phyloP scores from a whole-genome alignment of 2,113 vertebrate species.

The Paradoxurus hermaphroditus region DNA sequence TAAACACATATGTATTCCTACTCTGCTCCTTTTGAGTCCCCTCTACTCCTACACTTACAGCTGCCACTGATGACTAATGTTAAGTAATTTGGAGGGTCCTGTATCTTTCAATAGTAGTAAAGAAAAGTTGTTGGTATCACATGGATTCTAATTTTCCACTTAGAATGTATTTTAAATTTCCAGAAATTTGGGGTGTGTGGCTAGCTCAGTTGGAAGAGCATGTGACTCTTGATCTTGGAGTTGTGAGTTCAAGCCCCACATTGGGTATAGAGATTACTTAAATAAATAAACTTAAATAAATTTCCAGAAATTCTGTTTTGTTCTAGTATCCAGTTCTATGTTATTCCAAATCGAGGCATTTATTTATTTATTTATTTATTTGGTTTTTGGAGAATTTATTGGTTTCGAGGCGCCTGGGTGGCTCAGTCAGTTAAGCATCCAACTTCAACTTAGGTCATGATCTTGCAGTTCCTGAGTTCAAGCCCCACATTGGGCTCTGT shows the following conservation, averaged over 20 bases:
- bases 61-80: conserved; percentile 23
- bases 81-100: background rate
- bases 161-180: conserved; percentile 41
- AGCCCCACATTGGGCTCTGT: too few relatives aligned
- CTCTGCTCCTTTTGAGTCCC: background rate
- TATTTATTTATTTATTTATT: background rate
- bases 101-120: conserved; percentile 38
- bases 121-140: conserved; percentile 28
- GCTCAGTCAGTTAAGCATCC: too few relatives aligned
- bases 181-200: background rate
- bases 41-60: conserved; percentile 11
- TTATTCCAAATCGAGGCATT: background rate
- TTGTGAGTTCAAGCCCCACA: background rate
- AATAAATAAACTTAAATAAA: background rate
- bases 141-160: conserved; percentile 34
- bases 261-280: background rate
- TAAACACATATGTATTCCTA: background rate
- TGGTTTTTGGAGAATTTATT: too few relatives aligned
- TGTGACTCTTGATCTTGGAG: background rate
- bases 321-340: background rate
- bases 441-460: too few relatives aligned
- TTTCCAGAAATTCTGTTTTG: conserved; percentile 24
- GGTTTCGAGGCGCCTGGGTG: too few relatives aligned
- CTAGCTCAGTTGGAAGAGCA: background rate
- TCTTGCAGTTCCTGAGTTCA: too few relatives aligned